Percentiles rank a stretch among this genome's conserved stretches.
Conservation (phyloP, 2,797 vertebrate genomes). For the Gambusia yucatana region DNA sequence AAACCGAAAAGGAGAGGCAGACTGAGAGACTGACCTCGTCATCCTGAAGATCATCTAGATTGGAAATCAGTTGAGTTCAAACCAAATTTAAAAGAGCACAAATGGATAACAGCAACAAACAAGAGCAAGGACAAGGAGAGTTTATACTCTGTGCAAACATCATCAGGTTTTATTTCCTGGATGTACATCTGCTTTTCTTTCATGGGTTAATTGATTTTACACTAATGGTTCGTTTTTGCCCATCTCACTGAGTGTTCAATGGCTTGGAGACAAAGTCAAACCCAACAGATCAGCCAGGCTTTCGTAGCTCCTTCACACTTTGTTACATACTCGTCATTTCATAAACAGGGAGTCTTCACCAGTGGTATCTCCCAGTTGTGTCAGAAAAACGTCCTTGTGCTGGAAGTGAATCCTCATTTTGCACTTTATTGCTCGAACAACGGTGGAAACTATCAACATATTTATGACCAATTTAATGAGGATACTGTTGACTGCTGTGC, state of each 20-base stretch:
- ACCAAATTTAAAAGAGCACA: conserved; percentile 21
- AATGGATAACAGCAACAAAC: conserved; percentile 18
- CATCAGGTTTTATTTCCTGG: conserved; percentile 36
- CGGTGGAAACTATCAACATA: neutral
- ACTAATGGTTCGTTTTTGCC: conserved; percentile 33
- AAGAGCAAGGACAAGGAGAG: conserved; percentile 13
- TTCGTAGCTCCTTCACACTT: conserved; percentile 4
- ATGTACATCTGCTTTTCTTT: conserved; percentile 41
- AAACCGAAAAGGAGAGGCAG: neutral
- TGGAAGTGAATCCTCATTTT: neutral
- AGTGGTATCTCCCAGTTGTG: neutral
- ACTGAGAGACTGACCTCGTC: conserved; percentile 5
- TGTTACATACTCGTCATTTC: conserved; percentile 21
- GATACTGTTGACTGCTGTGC: neutral
- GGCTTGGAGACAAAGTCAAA: conserved; percentile 27
- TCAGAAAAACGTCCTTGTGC: conserved; percentile 1
- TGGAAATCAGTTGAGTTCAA: conserved; percentile 23
- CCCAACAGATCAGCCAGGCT: conserved; percentile 17
- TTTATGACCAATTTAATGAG: neutral
- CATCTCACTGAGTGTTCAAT: conserved; percentile 23
- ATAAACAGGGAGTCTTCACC: neutral
- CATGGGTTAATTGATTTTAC: conserved; percentile 40
- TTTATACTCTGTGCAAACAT: conserved; percentile 15
- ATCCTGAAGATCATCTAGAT: conserved; percentile 4
- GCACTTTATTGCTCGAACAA: neutral